Percentiles rank a stretch among this genome's conserved stretches.
These are phyloP conservation scores for Calonectris borealis DNA, from an alignment of 2,113 vertebrate genomes.

Conservation along the genomic window DNA sequence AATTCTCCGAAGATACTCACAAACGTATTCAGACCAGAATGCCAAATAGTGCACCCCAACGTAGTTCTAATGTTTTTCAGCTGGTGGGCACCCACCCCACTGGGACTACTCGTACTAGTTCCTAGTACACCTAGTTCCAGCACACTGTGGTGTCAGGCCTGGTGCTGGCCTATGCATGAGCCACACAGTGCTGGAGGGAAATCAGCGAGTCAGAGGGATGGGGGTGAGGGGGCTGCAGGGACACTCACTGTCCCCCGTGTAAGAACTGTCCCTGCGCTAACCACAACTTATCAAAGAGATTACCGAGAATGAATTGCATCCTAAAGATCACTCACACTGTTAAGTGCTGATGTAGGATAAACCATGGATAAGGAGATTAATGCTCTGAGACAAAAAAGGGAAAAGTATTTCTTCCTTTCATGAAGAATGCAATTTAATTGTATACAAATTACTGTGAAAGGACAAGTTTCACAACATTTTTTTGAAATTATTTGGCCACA, in stretches of 20 bases:
- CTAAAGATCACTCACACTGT: background rate
- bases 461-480: background rate
- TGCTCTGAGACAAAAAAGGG: background rate
- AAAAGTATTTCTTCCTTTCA: background rate
- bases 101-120: background rate
- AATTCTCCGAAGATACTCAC: background rate
- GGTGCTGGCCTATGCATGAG: background rate
- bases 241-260: background rate
- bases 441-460: background rate
- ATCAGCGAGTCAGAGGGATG: background rate
- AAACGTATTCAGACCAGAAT: background rate
- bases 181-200: background rate
- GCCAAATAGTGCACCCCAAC: background rate
- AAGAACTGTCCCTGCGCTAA: background rate
- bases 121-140: background rate
- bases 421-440: background rate
- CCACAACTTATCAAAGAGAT: background rate
- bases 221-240: background rate
- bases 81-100: background rate
- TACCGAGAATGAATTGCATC: background rate
- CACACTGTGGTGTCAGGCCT: background rate
- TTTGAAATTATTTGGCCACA: background rate
- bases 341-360: background rate
- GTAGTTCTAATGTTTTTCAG: background rate
- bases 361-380: background rate